Base-by-base conservation (phyloP, 2,113 vertebrate species). In the Kryptolebias marmoratus region DNA sequence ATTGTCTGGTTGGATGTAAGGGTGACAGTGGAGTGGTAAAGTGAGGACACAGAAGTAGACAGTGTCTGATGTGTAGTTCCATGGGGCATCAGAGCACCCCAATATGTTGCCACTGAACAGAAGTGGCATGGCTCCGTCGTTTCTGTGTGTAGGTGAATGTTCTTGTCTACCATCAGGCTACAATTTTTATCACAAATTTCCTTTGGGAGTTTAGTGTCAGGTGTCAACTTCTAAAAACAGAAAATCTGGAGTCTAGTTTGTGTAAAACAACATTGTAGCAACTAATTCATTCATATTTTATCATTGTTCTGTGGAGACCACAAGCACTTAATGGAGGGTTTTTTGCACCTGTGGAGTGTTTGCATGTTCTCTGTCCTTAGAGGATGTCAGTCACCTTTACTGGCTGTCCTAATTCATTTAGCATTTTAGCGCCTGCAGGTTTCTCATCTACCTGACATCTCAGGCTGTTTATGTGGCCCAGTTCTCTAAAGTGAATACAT, bases 111-210 rank as follows among this genome's bases (percentile, higher is more conserved):
- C 80, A 69, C 76, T 63, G 75, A 82, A 79, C 82, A 73, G 78
- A 86, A 87, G 90, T 82, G 81, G 80, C 70, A 91, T 82, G 81
- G 80, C 70, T 78, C 68, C 73, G 56, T 65, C 31, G 54, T 71
- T 82, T 58, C 61, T 18, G 49, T 77, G 62, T 64, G 55, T 62
- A 64, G 64, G 71, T 60, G 42, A 70, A 74, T 62, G 69, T 57
- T 68, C 31, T 63, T 57, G 54, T 65, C 68, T 76, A 81, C 73
- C 67, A 73, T 88, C 71, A 81, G 68, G 47, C 30, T 54, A 50
- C 2, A 30, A 64, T 82, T 79, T 22, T 77, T 83, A 79, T 88
- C 77, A 60, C 66, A 74, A 5, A 74, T 64, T 64, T 80, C 85
- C 76, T 82, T 28, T 64, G 78, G 85, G 84, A 69, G 57, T 61